Base-by-base conservation (phyloP, 2,888 invertebrate species). In the Rhodophaea formosa region DNA sequence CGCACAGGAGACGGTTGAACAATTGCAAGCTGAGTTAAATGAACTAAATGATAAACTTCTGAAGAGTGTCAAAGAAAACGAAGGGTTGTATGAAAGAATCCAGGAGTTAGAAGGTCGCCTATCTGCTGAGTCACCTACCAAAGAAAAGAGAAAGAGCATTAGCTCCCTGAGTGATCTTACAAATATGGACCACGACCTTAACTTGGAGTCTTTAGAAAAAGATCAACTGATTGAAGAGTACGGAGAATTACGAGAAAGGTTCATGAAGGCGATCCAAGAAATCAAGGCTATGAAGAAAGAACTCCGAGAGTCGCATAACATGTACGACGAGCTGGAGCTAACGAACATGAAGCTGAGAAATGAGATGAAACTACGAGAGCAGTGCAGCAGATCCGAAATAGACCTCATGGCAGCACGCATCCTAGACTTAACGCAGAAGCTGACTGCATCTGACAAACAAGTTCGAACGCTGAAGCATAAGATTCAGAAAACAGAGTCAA, bases 231-330 rank as follows among this genome's bases (percentile, higher is more conserved):
- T 95, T 67, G 96, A 97, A 71, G 96, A 97, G 74, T 97, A 96
- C 77, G 92, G 94, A 44, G 96, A 97, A 71, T 83, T 97, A 59
- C 93, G 94, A 62, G 93, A 93, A 49, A 92, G 97, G 58, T 97
- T 97, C 74, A 94, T 96, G 70, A 96, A 96, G 77, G 97, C 97
- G 0, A 94, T 97, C 15, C 92, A 94, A 66, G 97, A 97, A 88
- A 97, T 97, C 55, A 93, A 95, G 72, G 95, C 95, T 0, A 95
- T 97, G 93, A 96, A 96, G 70, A 93, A 94, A 46, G 96, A 96
- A 74, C 87, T 97, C 0, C 93, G 95, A 29, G 96, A 96, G 66
- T 95, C 96, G 1, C 95, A 97, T 74, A 94, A 94, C 58, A 94
- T 95, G 79, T 96, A 95, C 68, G 97, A 97, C 72, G 95, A 95